Evolutionary conservation across 2,113 vertebrate species (phyloP).

Genomic region (Odocoileus virginianus): DNA sequence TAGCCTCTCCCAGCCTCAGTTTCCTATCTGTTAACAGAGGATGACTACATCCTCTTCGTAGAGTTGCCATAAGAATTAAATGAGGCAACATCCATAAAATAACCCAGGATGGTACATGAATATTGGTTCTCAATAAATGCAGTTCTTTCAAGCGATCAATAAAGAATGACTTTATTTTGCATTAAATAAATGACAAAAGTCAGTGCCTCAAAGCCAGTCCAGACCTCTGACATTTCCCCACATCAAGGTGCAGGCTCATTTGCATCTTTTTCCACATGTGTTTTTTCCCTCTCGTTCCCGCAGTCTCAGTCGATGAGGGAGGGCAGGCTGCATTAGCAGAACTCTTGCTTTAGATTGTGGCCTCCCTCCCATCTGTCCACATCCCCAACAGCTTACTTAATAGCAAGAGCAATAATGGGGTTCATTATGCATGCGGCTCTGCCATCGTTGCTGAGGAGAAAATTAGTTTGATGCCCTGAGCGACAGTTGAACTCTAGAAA

Average conservation of each 20-base stretch:
- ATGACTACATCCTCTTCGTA: not conserved
- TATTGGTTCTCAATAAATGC: not conserved
- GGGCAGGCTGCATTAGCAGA: slow-evolving; percentile 76
- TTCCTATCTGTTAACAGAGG: not conserved
- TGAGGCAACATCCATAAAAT: not conserved
- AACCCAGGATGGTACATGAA: not conserved
- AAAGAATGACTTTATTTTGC: slow-evolving; percentile 57
- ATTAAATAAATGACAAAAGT: slow-evolving; percentile 61
- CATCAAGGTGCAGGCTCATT: slow-evolving; percentile 51
- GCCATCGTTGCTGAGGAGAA: slow-evolving; percentile 84
- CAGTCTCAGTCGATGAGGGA: slow-evolving; percentile 71
- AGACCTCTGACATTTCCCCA: slow-evolving; percentile 73
- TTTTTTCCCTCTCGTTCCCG: slow-evolving; percentile 55
- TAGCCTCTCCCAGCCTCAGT: not conserved
- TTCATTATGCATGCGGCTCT: slow-evolving; percentile 86
- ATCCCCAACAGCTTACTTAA: slow-evolving; percentile 82
- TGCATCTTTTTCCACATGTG: slow-evolving; percentile 64
- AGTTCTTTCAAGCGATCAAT: slow-evolving; percentile 37
- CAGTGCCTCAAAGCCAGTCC: slow-evolving; percentile 38
- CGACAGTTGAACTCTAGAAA: slow-evolving; percentile 86
- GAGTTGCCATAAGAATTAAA: not conserved
- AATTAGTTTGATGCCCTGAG: slow-evolving; percentile 86
- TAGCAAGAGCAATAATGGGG: slow-evolving; percentile 85
- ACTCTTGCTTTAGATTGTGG: slow-evolving; percentile 75
- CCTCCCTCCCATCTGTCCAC: slow-evolving; percentile 73